A percentile compares a stretch with the other conserved stretches of the same genome.
These are phyloP conservation scores for Gandaritis pyraliata DNA, from an alignment of 2,888 invertebrate genomes.

Conservation along the genomic window DNA sequence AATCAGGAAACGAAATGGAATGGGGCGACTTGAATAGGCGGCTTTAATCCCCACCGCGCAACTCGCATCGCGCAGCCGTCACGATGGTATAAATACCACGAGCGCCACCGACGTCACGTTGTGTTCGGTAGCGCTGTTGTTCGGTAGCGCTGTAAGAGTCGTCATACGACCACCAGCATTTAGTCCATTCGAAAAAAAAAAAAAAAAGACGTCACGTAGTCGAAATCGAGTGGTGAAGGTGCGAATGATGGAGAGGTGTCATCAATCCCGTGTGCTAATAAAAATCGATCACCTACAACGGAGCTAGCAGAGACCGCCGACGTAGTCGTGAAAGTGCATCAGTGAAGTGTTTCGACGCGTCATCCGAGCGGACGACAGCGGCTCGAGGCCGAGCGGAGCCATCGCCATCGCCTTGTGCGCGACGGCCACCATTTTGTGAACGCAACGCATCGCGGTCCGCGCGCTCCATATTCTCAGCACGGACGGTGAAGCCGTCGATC, in stretches of 20 bases:
- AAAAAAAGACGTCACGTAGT: slow-evolving; percentile 81
- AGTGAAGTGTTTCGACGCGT: slow-evolving; percentile 81
- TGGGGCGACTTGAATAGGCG: slow-evolving; percentile 42
- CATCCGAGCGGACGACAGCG: slow-evolving; percentile 78
- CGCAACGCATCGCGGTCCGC: slow-evolving; percentile 41
- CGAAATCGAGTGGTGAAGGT: slow-evolving; percentile 81
- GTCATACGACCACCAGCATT: too few relatives aligned
- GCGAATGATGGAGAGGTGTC: slow-evolving; percentile 82
- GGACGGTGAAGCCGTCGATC: slow-evolving; percentile 37
- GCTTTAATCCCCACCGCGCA: slow-evolving; percentile 78
- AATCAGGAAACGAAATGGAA: slow-evolving; percentile 4
- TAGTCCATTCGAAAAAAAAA: too few relatives aligned
- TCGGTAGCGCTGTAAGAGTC: too few relatives aligned
- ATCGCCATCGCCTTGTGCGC: slow-evolving; percentile 55
- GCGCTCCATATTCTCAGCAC: slow-evolving; percentile 61
- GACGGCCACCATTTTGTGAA: slow-evolving; percentile 75
- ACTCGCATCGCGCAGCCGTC: slow-evolving; percentile 69
- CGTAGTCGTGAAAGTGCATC: slow-evolving; percentile 77
- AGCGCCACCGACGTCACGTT: slow-evolving; percentile 75
- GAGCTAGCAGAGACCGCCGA: slow-evolving; percentile 82
- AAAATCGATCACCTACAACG: slow-evolving; percentile 75
- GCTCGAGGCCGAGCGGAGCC: slow-evolving; percentile 70
- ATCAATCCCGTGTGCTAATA: slow-evolving; percentile 70
- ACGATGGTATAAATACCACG: slow-evolving; percentile 68
- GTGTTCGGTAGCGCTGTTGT: too few relatives aligned